These are phyloP conservation scores for Nysson spinosus DNA, from an alignment of 2,888 invertebrate species.

Conservation along the genomic window DNA sequence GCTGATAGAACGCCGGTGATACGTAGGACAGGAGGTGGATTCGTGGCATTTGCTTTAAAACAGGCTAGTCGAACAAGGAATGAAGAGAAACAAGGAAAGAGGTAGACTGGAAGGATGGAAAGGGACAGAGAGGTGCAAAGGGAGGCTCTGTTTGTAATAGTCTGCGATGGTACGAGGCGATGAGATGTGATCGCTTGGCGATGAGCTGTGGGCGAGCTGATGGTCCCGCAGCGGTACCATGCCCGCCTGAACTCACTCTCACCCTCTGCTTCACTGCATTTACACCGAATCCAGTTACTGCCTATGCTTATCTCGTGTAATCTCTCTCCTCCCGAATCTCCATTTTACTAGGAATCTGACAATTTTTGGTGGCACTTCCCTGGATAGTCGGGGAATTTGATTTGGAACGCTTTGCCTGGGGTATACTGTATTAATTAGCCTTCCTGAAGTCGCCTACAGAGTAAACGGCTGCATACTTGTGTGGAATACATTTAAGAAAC, in stretches of 20 bases:
- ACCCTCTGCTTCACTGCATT: conserved; percentile 52
- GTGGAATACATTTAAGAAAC: too few relatives aligned
- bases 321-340: conserved; percentile 26
- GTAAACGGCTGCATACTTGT: too few relatives aligned
- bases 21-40: conserved; percentile 65
- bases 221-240: conserved; percentile 73
- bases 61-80: conserved; percentile 14
- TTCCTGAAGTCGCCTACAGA: too few relatives aligned
- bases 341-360: too few relatives aligned
- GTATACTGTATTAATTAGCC: too few relatives aligned
- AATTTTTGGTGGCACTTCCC: too few relatives aligned
- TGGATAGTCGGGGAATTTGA: too few relatives aligned
- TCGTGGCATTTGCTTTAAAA: conserved; percentile 70
- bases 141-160: conserved; percentile 69
- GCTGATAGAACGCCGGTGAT: conserved; percentile 74
- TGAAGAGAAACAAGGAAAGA: conserved; percentile 21
- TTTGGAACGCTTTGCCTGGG: too few relatives aligned
- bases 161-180: conserved; percentile 74
- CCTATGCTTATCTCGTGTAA: conserved; percentile 61
- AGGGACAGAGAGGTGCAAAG: conserved; percentile 16
- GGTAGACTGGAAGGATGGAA: conserved; percentile 28
- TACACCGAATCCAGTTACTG: conserved; percentile 70
- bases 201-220: conserved; percentile 76
- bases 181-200: conserved; percentile 77
- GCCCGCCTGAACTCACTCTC: conserved; percentile 52